Base-by-base conservation (phyloP, 2,797 vertebrate genomes). In the Parauchenoglanis punctatus region DNA sequence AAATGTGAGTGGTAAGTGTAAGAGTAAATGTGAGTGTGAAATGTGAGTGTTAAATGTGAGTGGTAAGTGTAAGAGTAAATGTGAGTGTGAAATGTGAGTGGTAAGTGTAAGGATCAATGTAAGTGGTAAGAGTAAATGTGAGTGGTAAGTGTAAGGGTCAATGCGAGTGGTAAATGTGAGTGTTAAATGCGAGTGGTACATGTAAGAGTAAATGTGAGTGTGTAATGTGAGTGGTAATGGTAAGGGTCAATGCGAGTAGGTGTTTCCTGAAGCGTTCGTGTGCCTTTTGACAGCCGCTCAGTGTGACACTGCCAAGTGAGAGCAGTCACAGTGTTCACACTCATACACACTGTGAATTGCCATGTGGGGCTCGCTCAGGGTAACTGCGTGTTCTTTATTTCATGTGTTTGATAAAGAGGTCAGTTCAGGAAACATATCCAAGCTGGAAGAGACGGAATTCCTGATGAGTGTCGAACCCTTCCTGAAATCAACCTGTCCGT, bases 401-500 rank as follows among this genome's bases (percentile, higher is more conserved):
- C 12, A n/a, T 11, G 8, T 25, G 40, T 25, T 12, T 7, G 18
- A 46, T 46, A 12, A 23, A 72, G 44, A 49, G 72, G 72, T n/a
- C 18, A 46, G 13, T 46, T n/a, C 5, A 4, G 44, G 72, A 49
- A 75, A 12, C 20, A 5, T 52, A 7, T 76, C 10, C 15, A 23
- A 13, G 73, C 23, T 7, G 73, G 4, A n/a, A 17, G 46, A 76
- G 23, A n/a, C 46, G 25, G 11, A 3, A 0, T n/a, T n/a, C 2
- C 44, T n/a, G 73, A 46, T 46, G 70, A 46, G 70, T 46, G 23
- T 15, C 20, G 5, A 23, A 23, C 70, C 18, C 40, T 52, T 76
- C 73, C 3, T 7, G 25, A 49, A n/a, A 76, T 6, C 25, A 52
- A 52, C 81, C 88, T 91, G 92, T 72, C 68, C 40, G 18, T 72